Evolutionary conservation across 2,797 vertebrate species (phyloP).

Genomic region (Tangara arthus): DNA sequence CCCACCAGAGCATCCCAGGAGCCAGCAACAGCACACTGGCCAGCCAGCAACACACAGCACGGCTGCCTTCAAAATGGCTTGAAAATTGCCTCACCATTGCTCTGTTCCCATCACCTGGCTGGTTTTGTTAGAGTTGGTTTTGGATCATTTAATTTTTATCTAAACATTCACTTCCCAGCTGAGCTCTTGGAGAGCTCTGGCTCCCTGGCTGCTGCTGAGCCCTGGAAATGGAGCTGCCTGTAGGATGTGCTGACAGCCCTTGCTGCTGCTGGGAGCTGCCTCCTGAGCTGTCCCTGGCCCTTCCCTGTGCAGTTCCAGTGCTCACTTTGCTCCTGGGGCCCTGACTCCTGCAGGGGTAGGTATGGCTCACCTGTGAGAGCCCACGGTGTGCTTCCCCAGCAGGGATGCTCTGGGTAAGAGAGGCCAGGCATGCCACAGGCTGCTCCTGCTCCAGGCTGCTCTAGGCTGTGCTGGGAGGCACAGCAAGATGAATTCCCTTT

Average conservation of each 20-base stretch:
- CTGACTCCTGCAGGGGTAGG: not conserved
- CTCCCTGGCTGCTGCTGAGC: not conserved
- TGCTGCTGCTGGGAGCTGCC: not conserved
- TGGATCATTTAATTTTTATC: slow-evolving; percentile 20
- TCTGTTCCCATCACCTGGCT: not conserved
- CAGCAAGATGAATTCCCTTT: not conserved
- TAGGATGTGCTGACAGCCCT: not conserved
- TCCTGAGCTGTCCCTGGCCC: not conserved
- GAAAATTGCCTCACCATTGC: not conserved
- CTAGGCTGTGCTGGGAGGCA: not conserved
- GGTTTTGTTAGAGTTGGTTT: not conserved
- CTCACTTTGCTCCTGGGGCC: not conserved
- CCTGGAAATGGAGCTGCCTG: not conserved
- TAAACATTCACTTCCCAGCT: not conserved
- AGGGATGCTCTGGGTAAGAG: not conserved
- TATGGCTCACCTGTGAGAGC: not conserved
- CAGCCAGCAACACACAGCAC: accelerated
- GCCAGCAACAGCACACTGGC: accelerated
- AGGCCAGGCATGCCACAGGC: not conserved
- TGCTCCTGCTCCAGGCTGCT: not conserved
- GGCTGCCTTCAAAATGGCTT: not conserved
- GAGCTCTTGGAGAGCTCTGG: not conserved
- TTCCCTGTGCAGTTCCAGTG: not conserved
- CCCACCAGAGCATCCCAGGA: not conserved
- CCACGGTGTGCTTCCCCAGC: accelerated